phyloP scores from a whole-genome alignment of 2,888 invertebrate genomes.

The Sinelater perroti region DNA sequence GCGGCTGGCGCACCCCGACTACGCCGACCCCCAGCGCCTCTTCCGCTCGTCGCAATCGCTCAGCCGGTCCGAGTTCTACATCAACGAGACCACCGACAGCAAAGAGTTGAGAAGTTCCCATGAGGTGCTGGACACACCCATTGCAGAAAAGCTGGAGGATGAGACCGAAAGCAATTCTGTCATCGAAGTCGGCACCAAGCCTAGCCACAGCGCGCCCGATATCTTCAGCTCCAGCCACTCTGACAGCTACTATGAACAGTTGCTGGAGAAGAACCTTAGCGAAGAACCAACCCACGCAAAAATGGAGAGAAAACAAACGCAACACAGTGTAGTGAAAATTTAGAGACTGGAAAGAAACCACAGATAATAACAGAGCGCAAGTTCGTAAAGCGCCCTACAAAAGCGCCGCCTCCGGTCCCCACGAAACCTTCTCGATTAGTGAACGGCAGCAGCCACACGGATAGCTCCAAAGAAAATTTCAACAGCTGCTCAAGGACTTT shows the following conservation, averaged over 20 bases:
- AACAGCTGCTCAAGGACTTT: conserved; percentile 9
- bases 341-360: neutral
- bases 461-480: conserved; percentile 21
- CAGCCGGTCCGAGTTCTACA: conserved; percentile 54
- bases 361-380: conserved; percentile 2
- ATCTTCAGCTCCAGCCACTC: conserved; percentile 54
- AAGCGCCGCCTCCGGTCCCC: conserved; percentile 73
- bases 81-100: conserved; percentile 4
- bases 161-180: conserved; percentile 3
- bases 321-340: too few species aligned
- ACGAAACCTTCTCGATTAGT: conserved; percentile 63
- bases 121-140: conserved; percentile 53
- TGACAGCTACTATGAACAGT: conserved; percentile 57
- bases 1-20: conserved; percentile 87
- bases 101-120: conserved; percentile 43
- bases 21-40: conserved; percentile 81
- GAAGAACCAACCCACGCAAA: conserved; percentile 47
- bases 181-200: conserved; percentile 21
- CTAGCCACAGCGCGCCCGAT: conserved; percentile 41
- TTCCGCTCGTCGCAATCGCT: conserved; percentile 51
- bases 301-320: neutral
- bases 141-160: conserved; percentile 50
- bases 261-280: conserved; percentile 55
- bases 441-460: conserved; percentile 17
- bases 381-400: conserved; percentile 56